Conservation (phyloP, 2,797 vertebrate species). For the Danio aesculapii region DNA sequence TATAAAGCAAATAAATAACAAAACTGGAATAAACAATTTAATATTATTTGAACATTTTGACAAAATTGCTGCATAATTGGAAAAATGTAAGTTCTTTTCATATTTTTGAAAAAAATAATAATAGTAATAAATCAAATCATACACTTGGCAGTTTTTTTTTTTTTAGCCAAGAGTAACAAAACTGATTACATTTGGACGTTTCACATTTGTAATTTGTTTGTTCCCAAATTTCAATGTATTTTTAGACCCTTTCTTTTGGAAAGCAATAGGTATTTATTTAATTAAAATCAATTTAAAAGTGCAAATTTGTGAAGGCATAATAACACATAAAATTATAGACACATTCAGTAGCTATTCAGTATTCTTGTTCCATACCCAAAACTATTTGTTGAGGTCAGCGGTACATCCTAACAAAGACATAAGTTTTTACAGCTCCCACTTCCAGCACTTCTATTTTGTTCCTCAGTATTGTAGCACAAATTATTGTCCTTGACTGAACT, state of each 20-base stretch:
- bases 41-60: background rate
- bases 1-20: background rate
- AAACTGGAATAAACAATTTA: background rate
- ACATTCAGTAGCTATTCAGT: background rate
- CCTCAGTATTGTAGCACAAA: background rate
- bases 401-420: slow-evolving; percentile 6
- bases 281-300: background rate
- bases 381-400: background rate
- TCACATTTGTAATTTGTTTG: background rate
- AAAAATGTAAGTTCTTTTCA: background rate
- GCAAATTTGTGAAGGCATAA: background rate
- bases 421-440: background rate
- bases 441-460: background rate
- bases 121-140: no score
- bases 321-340: background rate
- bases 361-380: background rate
- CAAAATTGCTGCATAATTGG: background rate
- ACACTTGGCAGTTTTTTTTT: no score
- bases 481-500: background rate
- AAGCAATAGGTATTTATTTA: background rate
- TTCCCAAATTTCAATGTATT: background rate
- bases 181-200: background rate
- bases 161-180: background rate
- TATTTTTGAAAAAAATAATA: no score
- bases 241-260: background rate